phyloP scores from a whole-genome alignment of 2,888 invertebrate species.

The Smittia sp. region DNA sequence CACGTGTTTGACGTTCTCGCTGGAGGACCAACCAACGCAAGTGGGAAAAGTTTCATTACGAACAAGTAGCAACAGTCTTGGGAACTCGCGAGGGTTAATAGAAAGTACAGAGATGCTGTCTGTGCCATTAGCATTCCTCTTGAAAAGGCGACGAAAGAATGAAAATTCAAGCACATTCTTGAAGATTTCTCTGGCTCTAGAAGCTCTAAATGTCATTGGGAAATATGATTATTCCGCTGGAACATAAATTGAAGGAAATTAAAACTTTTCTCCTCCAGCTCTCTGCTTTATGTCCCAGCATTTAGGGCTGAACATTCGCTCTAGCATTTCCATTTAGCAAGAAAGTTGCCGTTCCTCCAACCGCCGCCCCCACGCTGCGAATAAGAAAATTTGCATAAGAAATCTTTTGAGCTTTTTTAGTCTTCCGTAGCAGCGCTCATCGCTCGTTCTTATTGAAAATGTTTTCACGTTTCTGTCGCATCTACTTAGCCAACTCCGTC shows the following conservation, averaged over 20 bases:
- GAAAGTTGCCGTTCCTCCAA: neutral
- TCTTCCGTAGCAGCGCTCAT: neutral
- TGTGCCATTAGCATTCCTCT: neutral
- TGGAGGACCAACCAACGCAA: too few relatives aligned
- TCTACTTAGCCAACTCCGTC: neutral
- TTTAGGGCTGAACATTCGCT: neutral
- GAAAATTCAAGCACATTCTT: neutral
- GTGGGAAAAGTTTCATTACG: too few relatives aligned
- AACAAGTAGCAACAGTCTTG: too few relatives aligned
- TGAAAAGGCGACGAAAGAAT: neutral
- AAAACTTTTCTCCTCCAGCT: constrained; percentile 12
- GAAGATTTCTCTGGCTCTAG: neutral
- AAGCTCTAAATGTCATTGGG: constrained; percentile 27
- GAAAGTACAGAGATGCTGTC: neutral
- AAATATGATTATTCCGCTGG: constrained; percentile 32
- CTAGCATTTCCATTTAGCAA: neutral
- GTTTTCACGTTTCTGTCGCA: neutral
- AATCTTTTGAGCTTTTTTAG: neutral
- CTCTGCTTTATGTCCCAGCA: neutral
- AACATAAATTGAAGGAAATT: constrained; percentile 27
- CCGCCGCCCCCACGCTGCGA: neutral
- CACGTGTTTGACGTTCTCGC: too few relatives aligned
- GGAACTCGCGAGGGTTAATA: neutral
- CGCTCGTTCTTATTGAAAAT: constrained; percentile 11
- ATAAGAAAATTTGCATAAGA: constrained; percentile 1